phyloP scores from a whole-genome alignment of 2,888 invertebrate species.

The Eilema depressum region DNA sequence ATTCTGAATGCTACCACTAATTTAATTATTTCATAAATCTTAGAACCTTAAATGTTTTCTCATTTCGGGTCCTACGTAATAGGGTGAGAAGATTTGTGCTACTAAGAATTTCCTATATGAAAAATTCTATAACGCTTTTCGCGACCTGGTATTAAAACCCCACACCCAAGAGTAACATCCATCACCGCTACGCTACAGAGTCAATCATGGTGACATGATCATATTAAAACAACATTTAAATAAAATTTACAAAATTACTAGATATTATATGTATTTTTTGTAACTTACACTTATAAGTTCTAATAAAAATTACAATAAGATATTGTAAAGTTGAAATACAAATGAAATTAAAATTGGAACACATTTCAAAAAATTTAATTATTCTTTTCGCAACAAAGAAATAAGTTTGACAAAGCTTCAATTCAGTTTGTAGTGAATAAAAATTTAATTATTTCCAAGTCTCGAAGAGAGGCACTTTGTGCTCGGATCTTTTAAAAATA shows the following conservation, averaged over 20 bases:
- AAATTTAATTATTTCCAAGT: slow-evolving; percentile 58
- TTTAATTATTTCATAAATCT: too few relatives aligned
- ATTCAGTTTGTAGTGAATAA: slow-evolving; percentile 46
- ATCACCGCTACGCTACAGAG: not conserved
- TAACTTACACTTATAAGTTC: not conserved
- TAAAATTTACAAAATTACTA: not conserved
- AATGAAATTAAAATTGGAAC: not conserved
- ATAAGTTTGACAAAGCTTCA: slow-evolving; percentile 36
- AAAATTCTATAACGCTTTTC: not conserved
- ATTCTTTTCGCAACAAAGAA: slow-evolving; percentile 16
- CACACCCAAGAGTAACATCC: not conserved
- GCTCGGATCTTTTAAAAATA: slow-evolving; percentile 67
- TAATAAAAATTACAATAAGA: not conserved
- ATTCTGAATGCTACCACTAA: too few relatives aligned
- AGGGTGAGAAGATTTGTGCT: not conserved
- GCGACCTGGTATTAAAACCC: not conserved
- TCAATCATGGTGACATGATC: too few relatives aligned
- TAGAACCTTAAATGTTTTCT: too few relatives aligned
- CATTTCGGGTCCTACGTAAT: not conserved
- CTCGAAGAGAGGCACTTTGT: slow-evolving; percentile 48
- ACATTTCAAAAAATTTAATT: slow-evolving; percentile 2
- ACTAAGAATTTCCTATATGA: not conserved
- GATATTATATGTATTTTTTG: not conserved
- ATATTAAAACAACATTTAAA: not conserved
- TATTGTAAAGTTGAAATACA: not conserved